phyloP scores from a whole-genome alignment of 2,888 invertebrate species.

The Metacarcinus magister region DNA sequence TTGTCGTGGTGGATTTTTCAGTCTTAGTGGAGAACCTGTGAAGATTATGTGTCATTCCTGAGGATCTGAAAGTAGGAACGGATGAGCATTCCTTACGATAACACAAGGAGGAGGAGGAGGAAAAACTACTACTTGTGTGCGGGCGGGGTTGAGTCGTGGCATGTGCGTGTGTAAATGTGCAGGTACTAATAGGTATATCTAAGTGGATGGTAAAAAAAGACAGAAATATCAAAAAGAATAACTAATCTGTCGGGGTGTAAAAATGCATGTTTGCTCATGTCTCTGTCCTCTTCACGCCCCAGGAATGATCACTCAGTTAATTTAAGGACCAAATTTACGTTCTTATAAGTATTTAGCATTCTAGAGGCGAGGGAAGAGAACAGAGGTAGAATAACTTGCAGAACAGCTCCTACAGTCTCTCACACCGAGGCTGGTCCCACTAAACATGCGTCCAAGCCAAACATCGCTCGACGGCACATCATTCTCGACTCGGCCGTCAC shows the following conservation, averaged over 20 bases:
- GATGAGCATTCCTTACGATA: constrained; percentile 21
- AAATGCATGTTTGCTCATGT: neutral
- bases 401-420: neutral
- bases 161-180: neutral
- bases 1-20: neutral
- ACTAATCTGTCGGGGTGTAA: constrained; percentile 14
- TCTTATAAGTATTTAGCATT: neutral
- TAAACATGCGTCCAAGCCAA: constrained; percentile 42
- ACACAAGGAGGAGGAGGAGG: neutral
- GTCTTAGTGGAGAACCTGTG: constrained; percentile 44
- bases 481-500: neutral
- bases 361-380: neutral
- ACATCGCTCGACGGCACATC: neutral
- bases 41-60: constrained; percentile 31
- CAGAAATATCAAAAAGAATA: neutral
- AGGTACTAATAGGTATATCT: neutral
- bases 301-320: neutral
- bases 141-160: neutral
- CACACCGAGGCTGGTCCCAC: neutral
- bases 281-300: neutral
- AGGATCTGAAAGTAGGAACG: constrained; percentile 37
- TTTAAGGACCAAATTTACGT: neutral
- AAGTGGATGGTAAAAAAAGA: neutral
- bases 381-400: neutral
- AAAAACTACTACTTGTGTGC: neutral